These are phyloP conservation scores for Pandemis heparana DNA, from an alignment of 2,888 invertebrate species.

Conservation along the genomic window DNA sequence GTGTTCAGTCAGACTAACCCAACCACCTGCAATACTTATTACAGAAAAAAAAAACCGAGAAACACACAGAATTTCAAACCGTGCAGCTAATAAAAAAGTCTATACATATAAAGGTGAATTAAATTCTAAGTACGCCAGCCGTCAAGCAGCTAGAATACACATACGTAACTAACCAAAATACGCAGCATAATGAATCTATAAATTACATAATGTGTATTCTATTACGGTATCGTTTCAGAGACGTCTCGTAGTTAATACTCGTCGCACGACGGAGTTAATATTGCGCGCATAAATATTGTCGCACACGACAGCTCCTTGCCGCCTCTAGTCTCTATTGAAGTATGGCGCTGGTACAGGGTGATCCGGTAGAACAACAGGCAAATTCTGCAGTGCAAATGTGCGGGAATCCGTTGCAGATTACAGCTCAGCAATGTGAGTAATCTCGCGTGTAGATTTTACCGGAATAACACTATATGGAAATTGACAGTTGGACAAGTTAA, in stretches of 20 bases:
- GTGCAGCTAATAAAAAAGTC: no score
- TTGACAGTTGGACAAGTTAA: no score
- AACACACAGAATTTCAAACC: no score
- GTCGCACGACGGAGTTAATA: conserved; percentile 75
- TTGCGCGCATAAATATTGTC: conserved; percentile 85
- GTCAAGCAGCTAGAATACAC: not conserved
- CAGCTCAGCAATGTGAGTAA: not conserved
- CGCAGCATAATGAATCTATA: conserved; percentile 36
- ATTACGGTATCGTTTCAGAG: conserved; percentile 56
- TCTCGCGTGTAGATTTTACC: not conserved
- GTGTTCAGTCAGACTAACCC: no score
- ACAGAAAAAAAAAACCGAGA: no score
- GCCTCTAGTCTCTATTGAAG: conserved; percentile 83
- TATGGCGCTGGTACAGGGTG: conserved; percentile 73
- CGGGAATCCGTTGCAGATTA: not conserved
- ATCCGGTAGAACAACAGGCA: conserved; percentile 34
- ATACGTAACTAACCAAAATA: conserved; percentile 13
- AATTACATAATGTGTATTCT: conserved; percentile 42
- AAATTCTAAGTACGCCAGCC: no score
- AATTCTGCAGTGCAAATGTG: not conserved
- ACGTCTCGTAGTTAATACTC: conserved; percentile 69
- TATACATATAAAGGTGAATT: no score
- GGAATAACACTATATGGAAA: no score
- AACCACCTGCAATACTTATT: no score
- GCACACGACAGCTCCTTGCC: conserved; percentile 78